phyloP scores from a whole-genome alignment of 2,113 vertebrate species.

The Gymnocephalus cernua region DNA sequence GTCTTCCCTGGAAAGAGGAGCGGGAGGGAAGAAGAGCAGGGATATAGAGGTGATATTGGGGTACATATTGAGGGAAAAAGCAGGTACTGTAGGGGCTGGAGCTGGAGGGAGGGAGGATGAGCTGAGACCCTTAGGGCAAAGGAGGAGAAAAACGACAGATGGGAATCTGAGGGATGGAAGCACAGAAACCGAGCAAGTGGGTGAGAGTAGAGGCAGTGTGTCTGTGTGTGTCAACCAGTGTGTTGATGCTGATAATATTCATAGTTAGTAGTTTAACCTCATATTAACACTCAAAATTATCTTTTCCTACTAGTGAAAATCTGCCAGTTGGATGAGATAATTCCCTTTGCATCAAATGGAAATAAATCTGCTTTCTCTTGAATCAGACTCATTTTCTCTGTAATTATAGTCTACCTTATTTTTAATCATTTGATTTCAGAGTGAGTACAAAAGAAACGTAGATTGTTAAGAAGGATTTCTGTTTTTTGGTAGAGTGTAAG shows the following conservation, averaged over 20 bases:
- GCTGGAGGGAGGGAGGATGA: conserved; percentile 45
- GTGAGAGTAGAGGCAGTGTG: conserved; percentile 26
- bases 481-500: conserved; percentile 29
- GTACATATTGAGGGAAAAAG: conserved; percentile 11
- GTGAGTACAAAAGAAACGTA: background rate
- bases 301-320: conserved; percentile 18
- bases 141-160: conserved; percentile 62
- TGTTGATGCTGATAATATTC: conserved; percentile 6
- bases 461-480: conserved; percentile 8
- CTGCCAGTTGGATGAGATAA: conserved; percentile 12
- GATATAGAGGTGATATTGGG: conserved; percentile 26
- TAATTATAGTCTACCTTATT: background rate
- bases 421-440: background rate
- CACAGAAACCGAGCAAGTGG: conserved; percentile 37
- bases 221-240: background rate
- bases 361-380: conserved; percentile 13
- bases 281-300: conserved; percentile 6
- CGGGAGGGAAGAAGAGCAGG: background rate
- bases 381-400: background rate
- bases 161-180: conserved; percentile 61
- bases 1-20: conserved; percentile 16
- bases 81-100: conserved; percentile 25
- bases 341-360: conserved; percentile 18
- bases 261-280: conserved; percentile 18
- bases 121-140: conserved; percentile 58